Evolutionary conservation across 2,113 vertebrate genomes (phyloP).

Genomic region (human (Homo sapiens)): DNA sequence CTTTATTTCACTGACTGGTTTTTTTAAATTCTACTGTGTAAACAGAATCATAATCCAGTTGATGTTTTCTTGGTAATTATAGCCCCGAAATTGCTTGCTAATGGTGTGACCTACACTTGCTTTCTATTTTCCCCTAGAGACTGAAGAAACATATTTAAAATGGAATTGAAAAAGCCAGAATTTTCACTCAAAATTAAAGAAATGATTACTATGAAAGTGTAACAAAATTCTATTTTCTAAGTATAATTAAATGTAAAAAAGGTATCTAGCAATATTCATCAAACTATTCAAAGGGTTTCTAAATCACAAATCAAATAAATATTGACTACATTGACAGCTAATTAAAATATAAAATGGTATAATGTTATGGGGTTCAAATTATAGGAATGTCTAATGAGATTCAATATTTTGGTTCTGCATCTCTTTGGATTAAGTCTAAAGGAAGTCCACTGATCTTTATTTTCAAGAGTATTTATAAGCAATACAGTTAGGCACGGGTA

Average conservation of each 20-base stretch:
- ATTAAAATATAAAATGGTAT: slow-evolving; percentile 17
- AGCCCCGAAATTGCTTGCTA: neutral
- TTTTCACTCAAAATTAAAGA: slow-evolving; percentile 40
- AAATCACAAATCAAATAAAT: slow-evolving; percentile 39
- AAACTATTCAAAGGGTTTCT: slow-evolving; percentile 27
- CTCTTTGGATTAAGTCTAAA: slow-evolving; percentile 36
- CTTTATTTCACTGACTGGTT: slow-evolving; percentile 33
- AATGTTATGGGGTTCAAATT: slow-evolving; percentile 7
- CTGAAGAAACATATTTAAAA: slow-evolving; percentile 42
- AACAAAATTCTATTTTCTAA: slow-evolving; percentile 46
- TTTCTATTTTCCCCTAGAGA: slow-evolving; percentile 42
- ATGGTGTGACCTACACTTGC: neutral
- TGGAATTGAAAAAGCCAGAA: slow-evolving; percentile 17
- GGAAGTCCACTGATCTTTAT: neutral
- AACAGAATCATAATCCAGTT: slow-evolving; percentile 35
- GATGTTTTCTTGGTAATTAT: slow-evolving; percentile 16
- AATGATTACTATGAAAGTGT: slow-evolving; percentile 3
- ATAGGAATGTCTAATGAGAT: neutral
- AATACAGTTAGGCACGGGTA: neutral
- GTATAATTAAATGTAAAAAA: neutral
- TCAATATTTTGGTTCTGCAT: slow-evolving; percentile 30
- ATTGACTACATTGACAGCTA: neutral
- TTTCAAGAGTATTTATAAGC: neutral
- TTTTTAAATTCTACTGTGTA: slow-evolving; percentile 14
- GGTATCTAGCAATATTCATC: slow-evolving; percentile 16